phyloP scores from a whole-genome alignment of 2,888 invertebrate genomes.

The Drosophila neotestacea region DNA sequence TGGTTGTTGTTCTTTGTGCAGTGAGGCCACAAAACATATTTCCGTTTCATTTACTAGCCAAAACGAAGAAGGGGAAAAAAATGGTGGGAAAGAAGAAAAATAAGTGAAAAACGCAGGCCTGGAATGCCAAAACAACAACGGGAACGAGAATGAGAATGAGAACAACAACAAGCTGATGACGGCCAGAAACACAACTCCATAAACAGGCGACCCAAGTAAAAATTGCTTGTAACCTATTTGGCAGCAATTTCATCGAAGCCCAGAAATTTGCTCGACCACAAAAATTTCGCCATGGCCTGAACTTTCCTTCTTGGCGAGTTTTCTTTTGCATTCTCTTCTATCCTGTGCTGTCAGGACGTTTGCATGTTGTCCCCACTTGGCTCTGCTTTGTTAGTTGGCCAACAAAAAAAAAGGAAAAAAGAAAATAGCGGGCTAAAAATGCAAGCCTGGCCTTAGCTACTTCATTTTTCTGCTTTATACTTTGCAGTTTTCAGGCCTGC shows the following conservation, averaged over 20 bases:
- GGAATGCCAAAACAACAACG: constrained; percentile 49
- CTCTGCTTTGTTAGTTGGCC: constrained; percentile 35
- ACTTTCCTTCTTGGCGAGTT: constrained; percentile 73
- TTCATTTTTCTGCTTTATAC: constrained; percentile 74
- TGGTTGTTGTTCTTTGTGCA: constrained; percentile 49
- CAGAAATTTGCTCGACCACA: constrained; percentile 79
- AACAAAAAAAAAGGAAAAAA: constrained; percentile 10
- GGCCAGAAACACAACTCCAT: constrained; percentile 64
- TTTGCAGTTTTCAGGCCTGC: constrained; percentile 55
- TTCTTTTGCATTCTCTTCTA: constrained; percentile 43
- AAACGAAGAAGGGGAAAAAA: constrained; percentile 23
- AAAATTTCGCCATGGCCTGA: constrained; percentile 71
- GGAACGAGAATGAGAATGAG: constrained; percentile 7
- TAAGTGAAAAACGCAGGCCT: constrained; percentile 66
- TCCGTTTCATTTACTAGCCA: constrained; percentile 80
- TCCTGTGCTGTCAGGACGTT: constrained; percentile 63
- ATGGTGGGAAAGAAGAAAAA: constrained; percentile 20
- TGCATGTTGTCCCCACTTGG: constrained; percentile 55
- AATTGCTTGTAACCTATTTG: constrained; percentile 80
- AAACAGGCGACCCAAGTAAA: constrained; percentile 75
- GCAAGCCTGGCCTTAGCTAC: constrained; percentile 55
- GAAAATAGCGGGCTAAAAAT: constrained; percentile 32
- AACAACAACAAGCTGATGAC: constrained; percentile 31
- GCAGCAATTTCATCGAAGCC: constrained; percentile 80
- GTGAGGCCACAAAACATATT: constrained; percentile 76